Percentiles rank a stretch among this genome's conserved stretches.
Conservation (phyloP, 2,888 invertebrate genomes). For the Eulithis testata region DNA sequence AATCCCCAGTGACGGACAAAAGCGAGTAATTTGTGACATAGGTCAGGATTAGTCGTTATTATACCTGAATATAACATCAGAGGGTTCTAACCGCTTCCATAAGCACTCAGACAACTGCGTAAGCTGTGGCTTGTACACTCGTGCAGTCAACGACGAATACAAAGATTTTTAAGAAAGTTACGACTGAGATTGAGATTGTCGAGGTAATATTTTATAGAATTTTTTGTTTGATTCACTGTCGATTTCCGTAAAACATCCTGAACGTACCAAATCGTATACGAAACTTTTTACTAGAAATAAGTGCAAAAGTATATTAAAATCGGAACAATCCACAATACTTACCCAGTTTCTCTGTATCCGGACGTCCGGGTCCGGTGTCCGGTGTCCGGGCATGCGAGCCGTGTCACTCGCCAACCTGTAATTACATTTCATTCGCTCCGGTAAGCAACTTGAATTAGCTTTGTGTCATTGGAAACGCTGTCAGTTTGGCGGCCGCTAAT, state of each 20-base stretch:
- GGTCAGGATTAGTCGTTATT: constrained; percentile 61
- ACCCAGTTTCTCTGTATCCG: constrained; percentile 16
- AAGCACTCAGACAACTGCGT: neutral
- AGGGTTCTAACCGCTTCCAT: constrained; percentile 28
- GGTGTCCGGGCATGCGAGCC: constrained; percentile 16
- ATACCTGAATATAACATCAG: constrained; percentile 67
- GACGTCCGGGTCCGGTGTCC: constrained; percentile 24
- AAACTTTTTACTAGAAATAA: too few species aligned
- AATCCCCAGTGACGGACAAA: constrained; percentile 60
- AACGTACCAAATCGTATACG: too few species aligned
- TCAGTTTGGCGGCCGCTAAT: constrained; percentile 40
- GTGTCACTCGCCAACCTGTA: constrained; percentile 44
- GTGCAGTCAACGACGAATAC: too few species aligned
- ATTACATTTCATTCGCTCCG: constrained; percentile 53
- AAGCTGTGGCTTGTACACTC: too few species aligned
- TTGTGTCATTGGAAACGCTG: constrained; percentile 41
- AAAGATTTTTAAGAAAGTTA: too few species aligned
- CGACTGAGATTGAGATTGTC: too few species aligned
- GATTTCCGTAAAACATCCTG: too few species aligned
- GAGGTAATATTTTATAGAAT: too few species aligned
- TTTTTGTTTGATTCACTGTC: too few species aligned
- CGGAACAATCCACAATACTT: too few species aligned
- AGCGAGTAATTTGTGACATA: constrained; percentile 61
- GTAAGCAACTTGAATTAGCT: constrained; percentile 50
- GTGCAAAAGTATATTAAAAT: too few species aligned